phyloP scores from a whole-genome alignment of 1,140 invertebrate genomes.

The Trichomalopsis sarcophagae region DNA sequence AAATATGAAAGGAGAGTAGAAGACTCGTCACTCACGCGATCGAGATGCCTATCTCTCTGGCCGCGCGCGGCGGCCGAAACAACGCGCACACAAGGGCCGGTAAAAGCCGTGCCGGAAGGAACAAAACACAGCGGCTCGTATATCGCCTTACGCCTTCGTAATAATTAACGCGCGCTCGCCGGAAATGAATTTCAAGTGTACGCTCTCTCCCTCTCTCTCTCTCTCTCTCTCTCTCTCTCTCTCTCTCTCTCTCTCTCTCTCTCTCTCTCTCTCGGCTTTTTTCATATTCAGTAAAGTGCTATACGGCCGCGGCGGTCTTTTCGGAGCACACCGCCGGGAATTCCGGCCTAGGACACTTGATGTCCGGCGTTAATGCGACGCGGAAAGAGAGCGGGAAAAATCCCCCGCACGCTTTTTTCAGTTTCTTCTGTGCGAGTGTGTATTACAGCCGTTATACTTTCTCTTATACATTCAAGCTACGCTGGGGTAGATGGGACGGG shows the following conservation, averaged over 20 bases:
- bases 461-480: no score
- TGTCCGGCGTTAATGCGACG: no score
- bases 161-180: constrained; percentile 15
- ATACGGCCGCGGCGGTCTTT: not conserved
- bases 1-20: not conserved
- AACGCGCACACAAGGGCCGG: not conserved
- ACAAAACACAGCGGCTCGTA: constrained; percentile 1
- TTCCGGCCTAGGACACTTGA: no score
- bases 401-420: no score
- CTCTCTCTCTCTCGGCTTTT: not conserved
- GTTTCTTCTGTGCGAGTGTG: no score
- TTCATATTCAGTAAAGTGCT: not conserved
- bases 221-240: no score
- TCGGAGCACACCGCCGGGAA: no score
- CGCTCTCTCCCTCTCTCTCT: not conserved
- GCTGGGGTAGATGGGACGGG: no score
- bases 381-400: not conserved
- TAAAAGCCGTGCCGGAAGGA: constrained; percentile 11
- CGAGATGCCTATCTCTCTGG: constrained; percentile 17
- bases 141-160: not conserved
- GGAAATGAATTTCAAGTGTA: constrained; percentile 34
- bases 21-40: constrained; percentile 20
- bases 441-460: no score
- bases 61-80: not conserved
- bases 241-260: no score